Conservation (phyloP, 2,797 vertebrate species). For the Linurgus olivaceus region DNA sequence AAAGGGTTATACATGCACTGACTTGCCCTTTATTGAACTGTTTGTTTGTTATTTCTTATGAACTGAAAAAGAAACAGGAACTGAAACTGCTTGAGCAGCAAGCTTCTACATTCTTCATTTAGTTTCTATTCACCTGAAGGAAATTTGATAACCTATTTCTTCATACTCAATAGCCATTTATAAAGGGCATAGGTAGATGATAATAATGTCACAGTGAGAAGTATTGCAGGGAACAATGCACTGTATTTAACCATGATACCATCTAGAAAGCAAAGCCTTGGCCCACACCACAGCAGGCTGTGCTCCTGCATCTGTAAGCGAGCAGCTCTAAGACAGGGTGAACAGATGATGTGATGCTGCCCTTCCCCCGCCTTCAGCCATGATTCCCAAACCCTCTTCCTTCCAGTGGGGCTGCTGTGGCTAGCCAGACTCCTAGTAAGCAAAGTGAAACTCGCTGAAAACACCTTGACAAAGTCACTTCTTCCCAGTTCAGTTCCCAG, state of each 20-base stretch:
- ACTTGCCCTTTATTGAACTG: neutral
- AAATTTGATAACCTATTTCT: neutral
- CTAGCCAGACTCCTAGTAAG: neutral
- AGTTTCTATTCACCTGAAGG: neutral
- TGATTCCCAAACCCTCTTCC: neutral
- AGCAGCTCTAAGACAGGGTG: neutral
- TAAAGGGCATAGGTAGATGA: neutral
- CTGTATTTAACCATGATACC: neutral
- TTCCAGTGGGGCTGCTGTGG: neutral
- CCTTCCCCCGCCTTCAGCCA: neutral
- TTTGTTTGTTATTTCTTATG: neutral
- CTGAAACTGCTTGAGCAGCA: neutral
- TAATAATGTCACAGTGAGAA: neutral
- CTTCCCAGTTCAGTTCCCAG: neutral
- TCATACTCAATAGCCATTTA: neutral
- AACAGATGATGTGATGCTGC: neutral
- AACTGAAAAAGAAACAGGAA: neutral
- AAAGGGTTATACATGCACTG: neutral
- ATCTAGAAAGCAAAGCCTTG: neutral
- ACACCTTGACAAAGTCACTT: neutral
- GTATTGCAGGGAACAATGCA: neutral
- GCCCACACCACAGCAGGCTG: neutral
- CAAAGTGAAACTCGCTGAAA: neutral
- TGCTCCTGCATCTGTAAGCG: neutral
- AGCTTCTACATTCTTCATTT: neutral